Evolutionary conservation across 2,888 invertebrate species (phyloP).

Genomic region (Nebria salina): DNA sequence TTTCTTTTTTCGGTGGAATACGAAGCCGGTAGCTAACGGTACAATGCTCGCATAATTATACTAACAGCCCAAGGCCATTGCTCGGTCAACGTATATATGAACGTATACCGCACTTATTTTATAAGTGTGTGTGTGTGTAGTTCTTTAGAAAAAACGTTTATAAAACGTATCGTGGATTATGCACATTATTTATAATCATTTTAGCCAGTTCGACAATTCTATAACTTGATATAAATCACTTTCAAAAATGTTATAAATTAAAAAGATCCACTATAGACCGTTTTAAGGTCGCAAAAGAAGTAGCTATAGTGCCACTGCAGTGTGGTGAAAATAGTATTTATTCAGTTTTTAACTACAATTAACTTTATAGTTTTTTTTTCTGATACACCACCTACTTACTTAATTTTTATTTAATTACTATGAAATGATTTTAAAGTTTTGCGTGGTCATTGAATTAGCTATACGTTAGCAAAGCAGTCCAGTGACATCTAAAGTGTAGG

Average conservation of each 20-base stretch:
- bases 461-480: too few species aligned
- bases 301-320: too few species aligned
- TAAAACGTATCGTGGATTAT: background rate
- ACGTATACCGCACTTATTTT: background rate
- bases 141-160: background rate
- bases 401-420: too few species aligned
- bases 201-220: background rate
- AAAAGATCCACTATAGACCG: too few species aligned
- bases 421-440: too few species aligned
- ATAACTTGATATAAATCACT: background rate
- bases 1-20: background rate
- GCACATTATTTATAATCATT: background rate
- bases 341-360: too few species aligned
- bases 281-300: too few species aligned
- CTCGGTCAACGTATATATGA: background rate
- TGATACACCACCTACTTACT: too few species aligned
- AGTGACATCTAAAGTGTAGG: too few species aligned
- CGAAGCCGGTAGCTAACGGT: constrained; percentile 13
- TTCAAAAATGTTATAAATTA: background rate
- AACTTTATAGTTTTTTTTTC: too few species aligned
- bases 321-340: too few species aligned
- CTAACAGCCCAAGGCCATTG: constrained; percentile 7
- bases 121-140: background rate
- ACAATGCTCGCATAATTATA: constrained; percentile 19
- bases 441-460: too few species aligned